Evolutionary conservation across 2,113 vertebrate species (phyloP), one percentile per base, ranked within the genome.

Genomic region (Vanacampus margaritifer): DNA sequence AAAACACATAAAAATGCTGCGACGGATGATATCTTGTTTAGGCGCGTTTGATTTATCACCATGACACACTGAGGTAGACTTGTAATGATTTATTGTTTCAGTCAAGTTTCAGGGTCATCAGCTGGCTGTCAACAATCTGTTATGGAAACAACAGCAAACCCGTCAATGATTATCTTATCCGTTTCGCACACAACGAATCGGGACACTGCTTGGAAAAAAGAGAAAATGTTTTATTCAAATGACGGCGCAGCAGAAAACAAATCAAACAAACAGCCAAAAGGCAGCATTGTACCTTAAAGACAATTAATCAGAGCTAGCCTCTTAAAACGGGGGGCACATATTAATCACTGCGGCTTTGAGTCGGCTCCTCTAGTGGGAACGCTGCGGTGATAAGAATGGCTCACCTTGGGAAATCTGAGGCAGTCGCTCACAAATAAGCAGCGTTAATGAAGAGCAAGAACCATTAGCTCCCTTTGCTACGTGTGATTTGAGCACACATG

Each of bases 271-370:
- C 83, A 88, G 84, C 87, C 85, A 88, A 88, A 86, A 72, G 86
- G 84, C 79, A 64, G 70, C 81, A 88, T 84, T 89, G 87, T 86
- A 89, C 77, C 79, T 84, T 81, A 80, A 87, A 89, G 84, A 90
- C 80, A 88, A 91, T 91, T 91, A 89, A 92, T 92, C 88, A 89
- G 86, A 88, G 82, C 81, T 74, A 86, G 87, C 84, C 84, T 84
- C 82, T 88, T 84, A 79, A 89, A 89, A 82, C 70, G 68, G 75
- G 79, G 77, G 66, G 69, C 75, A 79, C 79, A 74, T 87, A 89
- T 90, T 89, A 90, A 89, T 90, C 82, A 87, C 80, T 67, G 64
- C 26, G 71, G 76, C 71, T 87, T 78, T 84, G 86, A 89, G 85
- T 85, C 77, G 72, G 68, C 58, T 72, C 85, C 80, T 85, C 76